Evolutionary conservation across 1,140 invertebrate species (phyloP).

Genomic region (Cydia splendana): DNA sequence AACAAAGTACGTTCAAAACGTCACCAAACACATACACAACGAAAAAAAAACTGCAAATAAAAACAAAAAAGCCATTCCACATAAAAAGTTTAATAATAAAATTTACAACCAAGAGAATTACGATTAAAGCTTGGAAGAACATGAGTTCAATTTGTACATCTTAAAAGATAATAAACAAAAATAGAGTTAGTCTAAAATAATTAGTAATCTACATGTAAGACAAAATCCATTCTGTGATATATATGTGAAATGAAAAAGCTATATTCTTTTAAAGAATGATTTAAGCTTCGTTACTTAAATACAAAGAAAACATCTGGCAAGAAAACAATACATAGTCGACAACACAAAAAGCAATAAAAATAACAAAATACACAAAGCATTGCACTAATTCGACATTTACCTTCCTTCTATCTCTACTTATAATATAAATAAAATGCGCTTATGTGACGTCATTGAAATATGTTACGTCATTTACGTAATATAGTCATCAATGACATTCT

Average conservation of each 20-base stretch:
- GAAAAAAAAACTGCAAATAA: conserved; percentile 55
- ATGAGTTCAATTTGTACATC: conserved; percentile 68
- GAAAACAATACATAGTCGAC: conserved; percentile 21
- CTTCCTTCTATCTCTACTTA: background rate
- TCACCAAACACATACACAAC: conserved; percentile 59
- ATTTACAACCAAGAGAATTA: conserved; percentile 75
- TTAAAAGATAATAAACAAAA: conserved; percentile 44
- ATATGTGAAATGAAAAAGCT: background rate
- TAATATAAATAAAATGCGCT: background rate
- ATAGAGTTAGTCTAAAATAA: conserved; percentile 37
- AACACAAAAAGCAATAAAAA: conserved; percentile 16
- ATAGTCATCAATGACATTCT: background rate
- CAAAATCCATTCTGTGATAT: conserved; percentile 4
- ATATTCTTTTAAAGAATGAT: conserved; percentile 17
- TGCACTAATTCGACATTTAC: conserved; percentile 3
- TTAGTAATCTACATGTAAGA: conserved; percentile 40
- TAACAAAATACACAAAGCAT: conserved; percentile 28
- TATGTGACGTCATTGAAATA: background rate
- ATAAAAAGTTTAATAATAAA: conserved; percentile 77
- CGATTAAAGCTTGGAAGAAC: conserved; percentile 75
- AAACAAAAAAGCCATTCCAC: conserved; percentile 73
- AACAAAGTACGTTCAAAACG: conserved; percentile 40
- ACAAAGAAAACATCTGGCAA: conserved; percentile 26
- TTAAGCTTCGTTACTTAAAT: background rate
- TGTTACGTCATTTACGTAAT: background rate